Conservation (phyloP, 2,797 vertebrate species). For the Naso thynnoides region DNA sequence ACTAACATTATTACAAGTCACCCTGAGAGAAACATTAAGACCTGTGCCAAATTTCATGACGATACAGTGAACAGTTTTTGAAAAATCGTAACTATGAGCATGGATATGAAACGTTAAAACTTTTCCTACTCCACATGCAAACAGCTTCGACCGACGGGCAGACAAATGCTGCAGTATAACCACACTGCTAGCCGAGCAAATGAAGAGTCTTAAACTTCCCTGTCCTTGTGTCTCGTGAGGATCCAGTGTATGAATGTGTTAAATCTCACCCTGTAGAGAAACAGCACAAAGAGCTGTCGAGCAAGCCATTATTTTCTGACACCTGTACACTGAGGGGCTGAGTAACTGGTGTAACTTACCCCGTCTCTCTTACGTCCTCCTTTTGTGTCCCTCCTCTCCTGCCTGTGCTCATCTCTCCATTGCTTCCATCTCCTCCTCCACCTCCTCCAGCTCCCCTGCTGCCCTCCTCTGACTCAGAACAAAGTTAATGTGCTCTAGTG, state of each 20-base stretch:
- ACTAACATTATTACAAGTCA: no score
- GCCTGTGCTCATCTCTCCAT: conserved; percentile 49
- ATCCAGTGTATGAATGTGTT: not conserved
- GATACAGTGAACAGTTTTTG: no score
- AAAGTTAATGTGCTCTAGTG: conserved; percentile 77
- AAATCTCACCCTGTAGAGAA: conserved; percentile 3
- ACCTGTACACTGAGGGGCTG: conserved; percentile 54
- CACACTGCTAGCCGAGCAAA: not conserved
- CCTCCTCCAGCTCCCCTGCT: conserved; percentile 81
- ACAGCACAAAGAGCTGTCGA: not conserved
- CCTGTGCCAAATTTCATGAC: no score
- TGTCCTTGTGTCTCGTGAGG: not conserved
- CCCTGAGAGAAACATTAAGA: no score
- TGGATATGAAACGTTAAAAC: no score
- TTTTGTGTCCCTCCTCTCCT: conserved; percentile 78
- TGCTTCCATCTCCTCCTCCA: conserved; percentile 35
- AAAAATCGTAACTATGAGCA: no score
- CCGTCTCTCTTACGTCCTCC: conserved; percentile 76
- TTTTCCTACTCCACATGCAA: not conserved
- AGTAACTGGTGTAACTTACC: conserved; percentile 74
- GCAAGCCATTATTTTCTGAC: conserved; percentile 41
- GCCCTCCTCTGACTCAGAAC: conserved; percentile 81
- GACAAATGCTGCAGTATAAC: no score
- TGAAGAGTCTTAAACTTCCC: not conserved
- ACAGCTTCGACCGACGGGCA: not conserved